Conservation (phyloP, 2,113 vertebrate species). For the Platichthys flesus region DNA sequence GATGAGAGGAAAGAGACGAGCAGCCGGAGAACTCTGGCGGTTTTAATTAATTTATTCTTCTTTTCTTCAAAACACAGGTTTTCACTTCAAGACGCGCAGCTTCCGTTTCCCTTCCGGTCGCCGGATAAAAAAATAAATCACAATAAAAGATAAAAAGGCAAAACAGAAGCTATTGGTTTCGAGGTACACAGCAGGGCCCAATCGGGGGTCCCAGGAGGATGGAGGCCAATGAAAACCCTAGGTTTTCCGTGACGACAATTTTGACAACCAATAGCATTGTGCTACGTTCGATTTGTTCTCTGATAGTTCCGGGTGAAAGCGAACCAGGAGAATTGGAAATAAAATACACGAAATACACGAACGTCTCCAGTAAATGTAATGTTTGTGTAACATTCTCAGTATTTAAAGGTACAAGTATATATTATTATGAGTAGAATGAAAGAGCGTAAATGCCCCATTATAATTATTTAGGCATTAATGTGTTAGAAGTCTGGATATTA, state of each 20-base stretch:
- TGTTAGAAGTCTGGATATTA: too few species aligned
- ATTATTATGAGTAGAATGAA: too few species aligned
- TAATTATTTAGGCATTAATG: too few species aligned
- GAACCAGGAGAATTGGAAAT: background rate
- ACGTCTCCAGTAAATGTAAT: too few species aligned
- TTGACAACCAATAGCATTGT: conserved; percentile 45
- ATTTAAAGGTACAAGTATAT: too few species aligned
- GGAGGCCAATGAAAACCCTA: conserved; percentile 57
- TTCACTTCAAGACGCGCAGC: background rate
- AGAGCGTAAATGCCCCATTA: too few species aligned
- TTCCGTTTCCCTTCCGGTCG: background rate
- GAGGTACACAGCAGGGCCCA: conserved; percentile 20
- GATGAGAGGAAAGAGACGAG: background rate
- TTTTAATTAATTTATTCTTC: background rate
- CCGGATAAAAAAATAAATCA: background rate
- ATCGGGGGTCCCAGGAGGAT: background rate
- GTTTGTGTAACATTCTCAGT: too few species aligned
- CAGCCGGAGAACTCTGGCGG: background rate
- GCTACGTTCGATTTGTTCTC: conserved; percentile 31
- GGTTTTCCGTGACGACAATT: conserved; percentile 8
- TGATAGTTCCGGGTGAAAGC: conserved; percentile 18
- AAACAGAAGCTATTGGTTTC: background rate
- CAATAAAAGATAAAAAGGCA: too few species aligned
- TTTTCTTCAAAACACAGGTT: background rate
- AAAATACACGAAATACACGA: background rate